Conservation (phyloP, 2,113 vertebrate genomes). For the Acrocephalus arundinaceus region DNA sequence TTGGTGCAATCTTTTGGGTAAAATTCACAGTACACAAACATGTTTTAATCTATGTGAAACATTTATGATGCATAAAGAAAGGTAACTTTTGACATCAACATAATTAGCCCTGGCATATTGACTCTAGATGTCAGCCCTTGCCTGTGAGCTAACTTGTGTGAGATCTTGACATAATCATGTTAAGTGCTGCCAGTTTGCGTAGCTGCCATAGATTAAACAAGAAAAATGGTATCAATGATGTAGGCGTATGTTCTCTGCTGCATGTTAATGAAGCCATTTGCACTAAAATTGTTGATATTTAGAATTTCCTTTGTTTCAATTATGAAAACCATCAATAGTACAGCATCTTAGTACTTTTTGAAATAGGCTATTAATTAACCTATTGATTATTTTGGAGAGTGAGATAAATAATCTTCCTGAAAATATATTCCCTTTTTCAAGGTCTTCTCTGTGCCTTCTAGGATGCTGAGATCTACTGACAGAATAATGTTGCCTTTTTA, state of each 20-base stretch:
- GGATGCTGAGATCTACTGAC: conserved; percentile 2
- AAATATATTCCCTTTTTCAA: conserved; percentile 28
- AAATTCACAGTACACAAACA: conserved; percentile 52
- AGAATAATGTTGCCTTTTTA: conserved; percentile 36
- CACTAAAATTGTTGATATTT: conserved; percentile 56
- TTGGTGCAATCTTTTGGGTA: conserved; percentile 25
- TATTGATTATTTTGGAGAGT: conserved; percentile 23
- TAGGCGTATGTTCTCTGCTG: neutral
- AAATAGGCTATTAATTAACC: conserved; percentile 57
- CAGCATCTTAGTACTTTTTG: conserved; percentile 11
- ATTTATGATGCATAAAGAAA: conserved; percentile 55
- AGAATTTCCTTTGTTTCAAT: conserved; percentile 62
- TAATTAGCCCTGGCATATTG: conserved; percentile 68
- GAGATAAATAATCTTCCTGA: conserved; percentile 21
- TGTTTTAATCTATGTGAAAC: conserved; percentile 39
- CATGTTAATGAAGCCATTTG: conserved; percentile 52
- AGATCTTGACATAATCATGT: conserved; percentile 73
- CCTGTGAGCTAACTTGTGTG: conserved; percentile 68
- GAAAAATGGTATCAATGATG: conserved; percentile 58
- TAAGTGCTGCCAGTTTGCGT: conserved; percentile 67
- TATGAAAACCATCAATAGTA: conserved; percentile 60
- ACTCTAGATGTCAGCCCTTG: conserved; percentile 61
- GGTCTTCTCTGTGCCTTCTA: neutral
- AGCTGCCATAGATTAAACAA: conserved; percentile 57
- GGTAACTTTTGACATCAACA: conserved; percentile 62